phyloP scores from a whole-genome alignment of 2,797 vertebrate species.

The Anas acuta region DNA sequence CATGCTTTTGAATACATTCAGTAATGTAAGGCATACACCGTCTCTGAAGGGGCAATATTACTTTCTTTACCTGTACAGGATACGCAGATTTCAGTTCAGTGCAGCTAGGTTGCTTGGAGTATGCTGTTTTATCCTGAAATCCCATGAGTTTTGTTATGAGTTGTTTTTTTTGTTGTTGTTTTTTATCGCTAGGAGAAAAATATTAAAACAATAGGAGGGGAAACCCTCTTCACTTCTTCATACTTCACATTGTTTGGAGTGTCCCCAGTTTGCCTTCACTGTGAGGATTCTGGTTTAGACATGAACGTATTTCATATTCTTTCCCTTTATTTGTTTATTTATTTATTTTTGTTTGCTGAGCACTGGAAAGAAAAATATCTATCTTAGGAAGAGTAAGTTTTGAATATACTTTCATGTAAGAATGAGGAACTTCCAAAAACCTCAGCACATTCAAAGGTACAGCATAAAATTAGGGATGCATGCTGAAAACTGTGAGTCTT shows the following conservation, averaged over 20 bases:
- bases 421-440: slow-evolving; percentile 1
- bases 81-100: not conserved
- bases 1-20: not conserved
- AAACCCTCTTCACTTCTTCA: not conserved
- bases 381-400: not conserved
- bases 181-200: not conserved
- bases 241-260: not conserved
- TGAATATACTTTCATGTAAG: not conserved
- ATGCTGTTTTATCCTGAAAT: not conserved
- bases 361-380: not conserved
- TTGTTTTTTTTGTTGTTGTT: not conserved
- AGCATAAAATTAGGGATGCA: not conserved
- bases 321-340: not conserved
- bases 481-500: not conserved
- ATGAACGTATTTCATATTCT: not conserved
- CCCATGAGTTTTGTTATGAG: not conserved
- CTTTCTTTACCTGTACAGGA: not conserved
- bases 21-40: not conserved
- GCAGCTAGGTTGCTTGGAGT: not conserved
- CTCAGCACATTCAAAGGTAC: not conserved
- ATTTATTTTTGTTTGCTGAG: not conserved
- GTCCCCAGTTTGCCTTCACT: not conserved
- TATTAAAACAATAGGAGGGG: not conserved
- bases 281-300: not conserved
- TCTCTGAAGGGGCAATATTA: not conserved